These are phyloP conservation scores for Tetropium fuscum DNA, from an alignment of 2,888 invertebrate genomes.

Conservation along the genomic window DNA sequence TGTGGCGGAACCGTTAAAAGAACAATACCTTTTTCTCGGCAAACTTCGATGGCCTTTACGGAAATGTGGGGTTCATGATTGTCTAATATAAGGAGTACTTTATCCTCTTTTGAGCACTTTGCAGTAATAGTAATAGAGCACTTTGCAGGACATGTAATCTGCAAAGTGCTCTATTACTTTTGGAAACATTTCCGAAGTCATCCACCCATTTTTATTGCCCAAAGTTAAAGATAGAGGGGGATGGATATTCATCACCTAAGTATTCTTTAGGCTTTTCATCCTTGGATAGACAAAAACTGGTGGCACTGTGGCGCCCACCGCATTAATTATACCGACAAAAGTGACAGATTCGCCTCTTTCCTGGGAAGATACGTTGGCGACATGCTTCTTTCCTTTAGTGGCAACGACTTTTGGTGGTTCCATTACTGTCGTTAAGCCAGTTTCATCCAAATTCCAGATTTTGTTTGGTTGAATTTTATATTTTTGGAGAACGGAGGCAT, in stretches of 20 bases:
- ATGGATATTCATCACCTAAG: background rate
- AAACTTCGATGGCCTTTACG: conserved; percentile 23
- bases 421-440: background rate
- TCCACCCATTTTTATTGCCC: conserved; percentile 34
- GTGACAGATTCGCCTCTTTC: background rate
- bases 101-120: conserved; percentile 20
- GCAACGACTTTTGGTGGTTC: background rate
- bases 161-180: background rate
- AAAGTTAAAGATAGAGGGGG: background rate
- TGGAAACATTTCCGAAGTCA: conserved; percentile 18
- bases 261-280: background rate
- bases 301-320: background rate
- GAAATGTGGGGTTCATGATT: conserved; percentile 30
- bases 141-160: background rate
- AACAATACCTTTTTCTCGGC: conserved; percentile 32
- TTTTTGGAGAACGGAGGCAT: background rate
- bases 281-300: background rate
- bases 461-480: background rate
- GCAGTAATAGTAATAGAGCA: background rate
- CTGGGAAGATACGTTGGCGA: background rate
- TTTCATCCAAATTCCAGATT: background rate
- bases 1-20: conserved; percentile 31
- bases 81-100: conserved; percentile 29
- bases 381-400: background rate
- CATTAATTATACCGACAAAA: background rate